Conservation (phyloP, 2,888 invertebrate genomes). For the Limnephilus marmoratus region DNA sequence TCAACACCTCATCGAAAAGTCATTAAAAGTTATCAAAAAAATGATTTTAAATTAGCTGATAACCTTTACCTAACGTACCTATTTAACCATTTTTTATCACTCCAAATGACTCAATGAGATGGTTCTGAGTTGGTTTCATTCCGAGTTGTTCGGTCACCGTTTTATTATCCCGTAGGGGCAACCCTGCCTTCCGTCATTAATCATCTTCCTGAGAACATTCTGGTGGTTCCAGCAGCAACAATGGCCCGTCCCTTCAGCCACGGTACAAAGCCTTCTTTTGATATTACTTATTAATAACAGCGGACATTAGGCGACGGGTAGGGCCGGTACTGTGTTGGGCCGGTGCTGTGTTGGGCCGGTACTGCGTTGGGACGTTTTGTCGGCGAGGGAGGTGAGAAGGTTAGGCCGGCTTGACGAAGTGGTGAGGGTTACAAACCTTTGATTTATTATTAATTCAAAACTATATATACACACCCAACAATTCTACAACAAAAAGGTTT, state of each 20-base stretch:
- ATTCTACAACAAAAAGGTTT: too few species aligned
- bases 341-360: background rate
- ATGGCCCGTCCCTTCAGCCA: background rate
- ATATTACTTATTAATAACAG: constrained; percentile 10
- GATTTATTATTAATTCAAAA: too few species aligned
- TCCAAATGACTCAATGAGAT: too few species aligned
- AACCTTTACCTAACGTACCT: too few species aligned
- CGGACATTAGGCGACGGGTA: constrained; percentile 1
- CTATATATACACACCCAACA: too few species aligned
- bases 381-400: too few species aligned
- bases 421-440: background rate
- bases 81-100: too few species aligned
- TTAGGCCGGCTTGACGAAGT: background rate
- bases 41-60: too few species aligned
- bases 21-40: too few species aligned
- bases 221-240: background rate
- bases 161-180: background rate
- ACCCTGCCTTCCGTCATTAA: background rate
- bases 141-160: too few species aligned
- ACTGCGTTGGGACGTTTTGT: background rate
- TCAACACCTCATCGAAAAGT: too few species aligned
- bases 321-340: background rate
- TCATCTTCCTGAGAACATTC: background rate
- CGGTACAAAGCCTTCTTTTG: constrained; percentile 12
- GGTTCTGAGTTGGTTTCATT: too few species aligned